Percentiles rank a stretch among this genome's conserved stretches.
Conservation (phyloP, 2,888 invertebrate species). For the Dascillus cervinus region DNA sequence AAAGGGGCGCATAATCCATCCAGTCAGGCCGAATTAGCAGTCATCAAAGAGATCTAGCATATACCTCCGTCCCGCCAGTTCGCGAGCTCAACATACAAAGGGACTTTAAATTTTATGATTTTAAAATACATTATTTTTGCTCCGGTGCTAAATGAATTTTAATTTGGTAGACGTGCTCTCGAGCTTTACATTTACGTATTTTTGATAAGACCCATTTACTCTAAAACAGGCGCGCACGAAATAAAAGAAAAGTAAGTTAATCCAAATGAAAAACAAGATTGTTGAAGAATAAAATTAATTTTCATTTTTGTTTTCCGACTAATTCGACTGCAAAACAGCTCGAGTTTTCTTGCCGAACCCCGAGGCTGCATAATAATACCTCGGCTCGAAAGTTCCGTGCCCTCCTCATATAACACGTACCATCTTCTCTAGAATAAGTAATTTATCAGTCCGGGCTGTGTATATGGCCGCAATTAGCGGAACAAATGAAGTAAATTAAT, state of each 20-base stretch:
- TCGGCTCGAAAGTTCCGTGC: not conserved
- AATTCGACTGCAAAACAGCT: not conserved
- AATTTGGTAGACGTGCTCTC: slow-evolving; percentile 2
- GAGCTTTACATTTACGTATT: slow-evolving; percentile 4
- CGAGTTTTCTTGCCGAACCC: not conserved
- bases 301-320: no score
- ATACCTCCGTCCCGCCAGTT: slow-evolving; percentile 4
- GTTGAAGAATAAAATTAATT: slow-evolving; percentile 5
- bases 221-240: no score
- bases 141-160: slow-evolving; percentile 8
- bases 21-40: slow-evolving; percentile 13
- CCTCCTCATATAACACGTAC: slow-evolving; percentile 12
- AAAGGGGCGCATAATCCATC: slow-evolving; percentile 9
- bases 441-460: slow-evolving; percentile 17
- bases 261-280: slow-evolving; percentile 6
- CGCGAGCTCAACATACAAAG: slow-evolving; percentile 3
- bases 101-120: slow-evolving; percentile 7
- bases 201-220: slow-evolving; percentile 7
- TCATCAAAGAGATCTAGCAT: slow-evolving; percentile 13
- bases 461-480: slow-evolving; percentile 19
- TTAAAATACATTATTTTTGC: slow-evolving; percentile 1
- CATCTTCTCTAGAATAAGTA: slow-evolving; percentile 14
- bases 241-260: slow-evolving; percentile 7
- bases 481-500: slow-evolving; percentile 33
- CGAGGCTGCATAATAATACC: not conserved